phyloP scores from a whole-genome alignment of 64 coral and sea anemone genomes.

The Acropora yongei region DNA sequence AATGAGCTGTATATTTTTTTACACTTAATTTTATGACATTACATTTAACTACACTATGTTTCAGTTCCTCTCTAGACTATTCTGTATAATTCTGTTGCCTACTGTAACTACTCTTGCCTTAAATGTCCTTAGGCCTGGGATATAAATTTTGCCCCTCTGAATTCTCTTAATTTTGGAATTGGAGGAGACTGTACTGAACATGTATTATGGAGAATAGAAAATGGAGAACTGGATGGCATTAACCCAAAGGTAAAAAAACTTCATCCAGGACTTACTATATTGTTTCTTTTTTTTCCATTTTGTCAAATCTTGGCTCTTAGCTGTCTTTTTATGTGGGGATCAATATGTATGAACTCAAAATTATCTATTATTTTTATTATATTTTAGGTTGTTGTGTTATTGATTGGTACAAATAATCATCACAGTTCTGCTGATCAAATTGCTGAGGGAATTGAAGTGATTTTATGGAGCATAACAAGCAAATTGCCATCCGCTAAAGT shows the following conservation, averaged over 20 bases:
- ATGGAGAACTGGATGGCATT: slow-evolving; percentile 85
- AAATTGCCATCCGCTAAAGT: slow-evolving; percentile 80
- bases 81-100: too few species aligned
- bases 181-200: slow-evolving; percentile 85
- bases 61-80: too few species aligned
- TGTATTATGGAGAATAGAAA: slow-evolving; percentile 90
- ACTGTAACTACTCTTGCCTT: not conserved
- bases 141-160: slow-evolving; percentile 74
- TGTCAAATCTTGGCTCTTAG: too few species aligned
- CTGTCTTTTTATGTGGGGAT: too few species aligned
- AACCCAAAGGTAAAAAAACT: slow-evolving; percentile 60
- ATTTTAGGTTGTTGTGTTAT: slow-evolving; percentile 86
- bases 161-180: slow-evolving; percentile 94
- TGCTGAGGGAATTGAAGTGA: slow-evolving; percentile 87
- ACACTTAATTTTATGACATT: not conserved
- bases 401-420: slow-evolving; percentile 91
- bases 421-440: slow-evolving; percentile 85
- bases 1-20: not conserved
- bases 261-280: not conserved
- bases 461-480: slow-evolving; percentile 86
- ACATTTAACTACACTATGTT: too few species aligned
- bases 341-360: too few species aligned
- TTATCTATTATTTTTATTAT: too few species aligned
- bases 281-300: not conserved
- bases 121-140: slow-evolving; percentile 74